A percentile compares a stretch with the other conserved stretches of the same genome.
Evolutionary conservation across 64 coral and sea anemone genomes (phyloP).

Genomic region (Montipora sp.): DNA sequence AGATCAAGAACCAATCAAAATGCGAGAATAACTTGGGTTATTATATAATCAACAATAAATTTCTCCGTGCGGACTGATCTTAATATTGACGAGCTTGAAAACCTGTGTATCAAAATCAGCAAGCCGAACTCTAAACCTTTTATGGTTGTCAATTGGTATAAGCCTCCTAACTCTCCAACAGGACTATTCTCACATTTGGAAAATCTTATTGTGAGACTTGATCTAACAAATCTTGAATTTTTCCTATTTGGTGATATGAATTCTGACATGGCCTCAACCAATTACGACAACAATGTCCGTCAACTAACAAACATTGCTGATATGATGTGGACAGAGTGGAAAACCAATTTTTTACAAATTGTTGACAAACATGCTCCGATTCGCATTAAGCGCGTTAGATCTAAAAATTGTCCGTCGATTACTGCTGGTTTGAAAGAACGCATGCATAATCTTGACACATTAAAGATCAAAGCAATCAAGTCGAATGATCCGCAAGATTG

Average conservation of each 20-base stretch:
- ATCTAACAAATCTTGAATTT: too few relatives aligned
- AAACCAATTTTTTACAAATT: too few relatives aligned
- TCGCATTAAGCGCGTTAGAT: not conserved
- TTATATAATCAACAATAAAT: conserved; percentile 38
- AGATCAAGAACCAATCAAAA: too few relatives aligned
- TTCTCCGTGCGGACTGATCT: conserved; percentile 41
- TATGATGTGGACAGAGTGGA: not conserved
- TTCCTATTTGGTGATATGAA: too few relatives aligned
- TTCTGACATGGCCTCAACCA: not conserved
- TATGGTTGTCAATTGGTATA: conserved; percentile 48
- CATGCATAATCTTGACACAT: too few relatives aligned
- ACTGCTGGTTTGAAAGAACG: too few relatives aligned
- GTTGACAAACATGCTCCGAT: too few relatives aligned
- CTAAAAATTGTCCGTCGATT: not conserved
- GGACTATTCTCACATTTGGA: conserved; percentile 26
- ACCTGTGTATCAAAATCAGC: conserved; percentile 1
- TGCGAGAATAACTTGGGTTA: too few relatives aligned
- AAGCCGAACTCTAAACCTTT: conserved; percentile 47
- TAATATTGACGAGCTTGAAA: conserved; percentile 14
- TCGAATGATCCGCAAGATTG: too few relatives aligned
- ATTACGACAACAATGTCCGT: conserved; percentile 5
- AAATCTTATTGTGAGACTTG: not conserved
- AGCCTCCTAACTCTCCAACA: conserved; percentile 34
- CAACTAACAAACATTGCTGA: not conserved
- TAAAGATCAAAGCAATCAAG: too few relatives aligned